These are phyloP conservation scores for Sphinx pinastri DNA, from an alignment of 2,888 invertebrate genomes.

Conservation along the genomic window DNA sequence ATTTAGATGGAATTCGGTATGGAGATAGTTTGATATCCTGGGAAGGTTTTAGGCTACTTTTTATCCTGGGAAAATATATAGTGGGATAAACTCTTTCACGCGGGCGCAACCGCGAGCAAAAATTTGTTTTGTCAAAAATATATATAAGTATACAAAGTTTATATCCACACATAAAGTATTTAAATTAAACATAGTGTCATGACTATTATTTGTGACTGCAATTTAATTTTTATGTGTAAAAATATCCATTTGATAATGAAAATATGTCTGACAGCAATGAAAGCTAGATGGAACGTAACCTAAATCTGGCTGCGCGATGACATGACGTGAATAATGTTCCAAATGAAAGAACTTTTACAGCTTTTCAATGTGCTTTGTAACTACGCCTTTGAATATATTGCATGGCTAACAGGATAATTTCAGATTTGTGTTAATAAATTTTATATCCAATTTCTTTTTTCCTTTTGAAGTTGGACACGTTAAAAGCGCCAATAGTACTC, in stretches of 20 bases:
- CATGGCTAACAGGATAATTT: slow-evolving; percentile 11
- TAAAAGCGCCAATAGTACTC: no score
- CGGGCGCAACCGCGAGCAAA: background rate
- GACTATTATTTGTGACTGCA: no score
- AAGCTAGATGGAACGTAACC: slow-evolving; percentile 46
- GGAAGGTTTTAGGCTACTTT: no score
- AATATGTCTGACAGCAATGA: slow-evolving; percentile 48
- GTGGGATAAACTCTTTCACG: no score
- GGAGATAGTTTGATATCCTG: no score
- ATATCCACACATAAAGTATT: no score
- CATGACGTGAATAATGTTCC: slow-evolving; percentile 61
- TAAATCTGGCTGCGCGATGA: slow-evolving; percentile 59
- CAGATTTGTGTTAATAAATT: slow-evolving; percentile 2
- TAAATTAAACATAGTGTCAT: no score
- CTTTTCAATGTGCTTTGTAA: slow-evolving; percentile 18
- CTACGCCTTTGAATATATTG: slow-evolving; percentile 19
- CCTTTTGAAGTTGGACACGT: background rate
- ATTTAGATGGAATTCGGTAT: no score
- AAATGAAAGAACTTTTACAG: slow-evolving; percentile 43
- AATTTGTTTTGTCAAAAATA: background rate
- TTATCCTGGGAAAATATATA: no score
- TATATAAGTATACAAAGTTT: background rate
- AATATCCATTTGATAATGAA: slow-evolving; percentile 15
- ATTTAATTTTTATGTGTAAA: background rate
- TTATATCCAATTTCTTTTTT: background rate